Evolutionary conservation across 2,888 invertebrate genomes (phyloP).

Genomic region (Latrodectus elegans): DNA sequence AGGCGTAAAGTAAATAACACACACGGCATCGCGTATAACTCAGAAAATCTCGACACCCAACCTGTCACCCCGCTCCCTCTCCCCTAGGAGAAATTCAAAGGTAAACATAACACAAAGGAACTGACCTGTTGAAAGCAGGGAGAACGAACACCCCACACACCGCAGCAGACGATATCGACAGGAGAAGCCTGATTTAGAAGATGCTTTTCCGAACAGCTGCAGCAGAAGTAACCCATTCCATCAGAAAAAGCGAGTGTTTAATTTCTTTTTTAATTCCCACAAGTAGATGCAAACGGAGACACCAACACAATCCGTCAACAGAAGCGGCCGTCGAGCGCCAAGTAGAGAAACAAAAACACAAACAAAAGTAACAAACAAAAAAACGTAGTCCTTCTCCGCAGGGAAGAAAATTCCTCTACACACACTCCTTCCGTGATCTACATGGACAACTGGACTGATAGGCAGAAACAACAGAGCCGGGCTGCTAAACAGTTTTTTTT

Average conservation of each 20-base stretch:
- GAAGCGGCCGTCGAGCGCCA: neutral
- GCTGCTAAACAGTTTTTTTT: conserved; percentile 32
- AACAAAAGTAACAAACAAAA: conserved; percentile 19
- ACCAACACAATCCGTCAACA: neutral
- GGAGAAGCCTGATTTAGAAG: conserved; percentile 48
- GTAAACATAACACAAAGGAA: conserved; percentile 48
- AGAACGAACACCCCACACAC: conserved; percentile 20
- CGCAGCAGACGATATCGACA: conserved; percentile 43
- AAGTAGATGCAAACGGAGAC: neutral
- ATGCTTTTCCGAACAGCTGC: conserved; percentile 33
- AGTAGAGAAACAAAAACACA: conserved; percentile 17
- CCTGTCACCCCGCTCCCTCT: conserved; percentile 4
- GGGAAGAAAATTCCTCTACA: conserved; percentile 50
- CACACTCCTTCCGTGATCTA: conserved; percentile 51
- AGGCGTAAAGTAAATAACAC: neutral
- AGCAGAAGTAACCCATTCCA: conserved; percentile 30
- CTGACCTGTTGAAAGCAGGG: conserved; percentile 59
- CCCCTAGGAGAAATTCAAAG: conserved; percentile 24
- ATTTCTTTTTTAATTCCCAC: neutral
- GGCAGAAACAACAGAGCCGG: conserved; percentile 59
- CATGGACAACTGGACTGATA: conserved; percentile 62
- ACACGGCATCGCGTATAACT: neutral
- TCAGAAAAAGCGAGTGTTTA: conserved; percentile 25
- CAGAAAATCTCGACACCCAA: neutral
- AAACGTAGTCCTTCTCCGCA: conserved; percentile 7